These are phyloP conservation scores for Aramus guarauna DNA, from an alignment of 2,113 vertebrate genomes.

Conservation along the genomic window DNA sequence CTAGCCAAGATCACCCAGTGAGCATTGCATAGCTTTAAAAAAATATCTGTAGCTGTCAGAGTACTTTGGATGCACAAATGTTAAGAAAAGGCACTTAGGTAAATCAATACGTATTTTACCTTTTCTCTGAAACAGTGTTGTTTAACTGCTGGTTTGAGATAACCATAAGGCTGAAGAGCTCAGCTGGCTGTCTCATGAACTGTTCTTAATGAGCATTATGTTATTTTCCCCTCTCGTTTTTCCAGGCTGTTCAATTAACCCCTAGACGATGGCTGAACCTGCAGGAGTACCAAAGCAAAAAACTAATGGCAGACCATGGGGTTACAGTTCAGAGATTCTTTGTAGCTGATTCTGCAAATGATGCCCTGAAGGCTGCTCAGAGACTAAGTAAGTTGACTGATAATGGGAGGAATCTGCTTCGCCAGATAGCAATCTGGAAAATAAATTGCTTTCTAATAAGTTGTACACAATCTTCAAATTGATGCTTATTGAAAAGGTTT, in stretches of 20 bases:
- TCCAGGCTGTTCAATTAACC: constrained; percentile 78
- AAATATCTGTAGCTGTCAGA: neutral
- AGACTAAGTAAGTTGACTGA: constrained; percentile 86
- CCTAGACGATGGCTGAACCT: constrained; percentile 95
- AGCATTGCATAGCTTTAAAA: neutral
- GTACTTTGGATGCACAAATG: neutral
- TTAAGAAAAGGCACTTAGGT: neutral
- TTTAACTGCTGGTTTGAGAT: neutral
- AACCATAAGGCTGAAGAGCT: neutral
- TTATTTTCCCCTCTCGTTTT: constrained; percentile 35
- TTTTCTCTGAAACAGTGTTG: neutral
- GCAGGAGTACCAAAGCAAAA: constrained; percentile 99
- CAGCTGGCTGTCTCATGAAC: constrained; percentile 31
- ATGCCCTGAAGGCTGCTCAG: constrained; percentile 91
- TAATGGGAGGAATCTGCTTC: neutral
- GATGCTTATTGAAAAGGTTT: neutral
- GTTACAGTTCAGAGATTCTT: constrained; percentile 94
- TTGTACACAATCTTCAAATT: neutral
- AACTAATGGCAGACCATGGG: constrained; percentile 94
- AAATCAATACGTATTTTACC: neutral
- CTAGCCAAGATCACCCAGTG: neutral
- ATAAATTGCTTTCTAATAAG: constrained; percentile 19
- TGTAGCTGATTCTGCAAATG: constrained; percentile 86
- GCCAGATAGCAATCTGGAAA: constrained; percentile 20
- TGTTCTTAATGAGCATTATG: constrained; percentile 52